phyloP scores from a whole-genome alignment of 2,797 vertebrate species.

The Megalops cyprinoides region DNA sequence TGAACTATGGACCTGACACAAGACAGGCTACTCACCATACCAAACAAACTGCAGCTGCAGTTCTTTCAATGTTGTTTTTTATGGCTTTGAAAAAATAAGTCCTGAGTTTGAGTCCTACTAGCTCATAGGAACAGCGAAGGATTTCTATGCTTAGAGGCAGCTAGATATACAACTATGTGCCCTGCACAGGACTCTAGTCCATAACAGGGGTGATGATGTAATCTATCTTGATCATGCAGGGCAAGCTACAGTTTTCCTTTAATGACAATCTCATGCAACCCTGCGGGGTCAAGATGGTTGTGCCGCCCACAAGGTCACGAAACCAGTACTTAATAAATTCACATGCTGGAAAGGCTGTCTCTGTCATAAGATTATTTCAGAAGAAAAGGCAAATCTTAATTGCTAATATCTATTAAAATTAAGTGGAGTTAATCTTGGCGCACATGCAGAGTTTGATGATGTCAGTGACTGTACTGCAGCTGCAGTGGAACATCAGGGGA shows the following conservation, averaged over 20 bases:
- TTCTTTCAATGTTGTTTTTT: background rate
- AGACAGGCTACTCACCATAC: background rate
- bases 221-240: background rate
- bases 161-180: too few relatives aligned
- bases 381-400: constrained; percentile 1
- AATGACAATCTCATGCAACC: too few relatives aligned
- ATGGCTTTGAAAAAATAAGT: too few relatives aligned
- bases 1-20: background rate
- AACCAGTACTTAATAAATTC: background rate
- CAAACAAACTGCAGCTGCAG: background rate
- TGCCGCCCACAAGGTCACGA: background rate
- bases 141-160: background rate
- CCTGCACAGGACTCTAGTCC: background rate
- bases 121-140: background rate
- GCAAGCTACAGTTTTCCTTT: background rate
- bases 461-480: background rate
- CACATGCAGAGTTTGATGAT: background rate
- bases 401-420: background rate
- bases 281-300: too few relatives aligned
- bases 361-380: background rate
- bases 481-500: background rate
- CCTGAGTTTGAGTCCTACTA: too few relatives aligned
- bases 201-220: background rate
- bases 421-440: background rate
- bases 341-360: background rate